A percentile compares a stretch with the other conserved stretches of the same genome.
Evolutionary conservation across 2,113 vertebrate genomes (phyloP).

Genomic region (Entelurus aequoreus): DNA sequence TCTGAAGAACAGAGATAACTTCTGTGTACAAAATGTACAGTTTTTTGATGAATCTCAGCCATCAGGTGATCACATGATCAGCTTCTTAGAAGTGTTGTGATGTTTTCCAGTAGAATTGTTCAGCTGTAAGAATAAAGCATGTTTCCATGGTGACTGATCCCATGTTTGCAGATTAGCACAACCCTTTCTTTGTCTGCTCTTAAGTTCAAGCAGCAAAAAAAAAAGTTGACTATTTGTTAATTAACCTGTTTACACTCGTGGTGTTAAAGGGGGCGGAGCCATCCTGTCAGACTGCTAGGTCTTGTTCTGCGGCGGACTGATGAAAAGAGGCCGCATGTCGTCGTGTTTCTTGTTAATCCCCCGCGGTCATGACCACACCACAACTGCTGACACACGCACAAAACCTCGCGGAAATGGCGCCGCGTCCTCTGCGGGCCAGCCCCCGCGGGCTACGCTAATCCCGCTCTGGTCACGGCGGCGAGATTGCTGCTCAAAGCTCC

Average conservation of each 20-base stretch:
- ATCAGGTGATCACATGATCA: too few relatives aligned
- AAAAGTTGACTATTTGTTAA: too few relatives aligned
- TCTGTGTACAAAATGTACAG: too few relatives aligned
- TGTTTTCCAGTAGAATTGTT: background rate
- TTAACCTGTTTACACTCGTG: too few relatives aligned
- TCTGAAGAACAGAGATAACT: too few relatives aligned
- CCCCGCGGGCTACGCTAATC: background rate
- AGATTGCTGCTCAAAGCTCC: conserved; percentile 6
- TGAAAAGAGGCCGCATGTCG: conserved; percentile 27
- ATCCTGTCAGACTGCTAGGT: conserved; percentile 35
- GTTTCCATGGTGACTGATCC: too few relatives aligned
- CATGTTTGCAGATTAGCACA: too few relatives aligned
- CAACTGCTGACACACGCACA: conserved; percentile 32
- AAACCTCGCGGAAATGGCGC: conserved; percentile 40
- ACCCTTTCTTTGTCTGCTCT: too few relatives aligned
- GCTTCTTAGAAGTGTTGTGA: background rate
- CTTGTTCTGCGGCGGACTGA: conserved; percentile 50
- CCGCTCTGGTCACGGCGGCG: background rate
- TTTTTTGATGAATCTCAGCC: too few relatives aligned
- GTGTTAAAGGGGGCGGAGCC: too few relatives aligned
- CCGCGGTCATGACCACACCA: conserved; percentile 40
- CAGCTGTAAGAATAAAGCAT: too few relatives aligned
- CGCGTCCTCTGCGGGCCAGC: background rate
- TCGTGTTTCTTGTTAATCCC: conserved; percentile 64
- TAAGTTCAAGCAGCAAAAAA: too few relatives aligned